A percentile compares a stretch with the other conserved stretches of the same genome.
Evolutionary conservation across 2,888 invertebrate genomes (phyloP).

Genomic region (Polydrusus tereticollis): DNA sequence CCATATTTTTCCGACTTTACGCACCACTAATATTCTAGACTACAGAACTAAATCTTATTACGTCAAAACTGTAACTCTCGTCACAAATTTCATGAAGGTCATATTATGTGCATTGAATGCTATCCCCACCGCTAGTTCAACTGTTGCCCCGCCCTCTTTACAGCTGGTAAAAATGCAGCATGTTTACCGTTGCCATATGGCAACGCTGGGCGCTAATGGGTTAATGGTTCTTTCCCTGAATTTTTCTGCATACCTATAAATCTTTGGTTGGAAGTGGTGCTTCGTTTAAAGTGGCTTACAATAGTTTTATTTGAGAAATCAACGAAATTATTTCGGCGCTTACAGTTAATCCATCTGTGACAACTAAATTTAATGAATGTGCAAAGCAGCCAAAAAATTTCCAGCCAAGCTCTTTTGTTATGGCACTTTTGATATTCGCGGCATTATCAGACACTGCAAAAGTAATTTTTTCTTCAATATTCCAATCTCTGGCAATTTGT

Average conservation of each 20-base stretch:
- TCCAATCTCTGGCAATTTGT: neutral
- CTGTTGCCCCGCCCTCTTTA: no score
- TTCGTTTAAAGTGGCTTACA: neutral
- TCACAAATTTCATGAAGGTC: no score
- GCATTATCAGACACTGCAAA: conserved; percentile 10
- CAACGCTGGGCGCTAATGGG: no score
- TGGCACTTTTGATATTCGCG: conserved; percentile 5
- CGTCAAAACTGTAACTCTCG: no score
- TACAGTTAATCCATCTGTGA: neutral
- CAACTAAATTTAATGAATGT: conserved; percentile 9
- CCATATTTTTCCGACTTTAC: no score
- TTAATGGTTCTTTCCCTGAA: neutral
- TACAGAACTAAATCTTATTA: no score
- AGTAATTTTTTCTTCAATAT: neutral
- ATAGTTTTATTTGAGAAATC: neutral
- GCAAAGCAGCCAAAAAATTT: conserved; percentile 3
- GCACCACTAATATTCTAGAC: no score
- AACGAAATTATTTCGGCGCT: neutral
- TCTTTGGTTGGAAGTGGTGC: neutral
- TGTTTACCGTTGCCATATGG: no score
- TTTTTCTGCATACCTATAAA: neutral
- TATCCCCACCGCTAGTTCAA: no score
- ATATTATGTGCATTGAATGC: no score
- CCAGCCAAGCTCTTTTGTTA: conserved; percentile 2
- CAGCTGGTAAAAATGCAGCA: no score